Conservation (phyloP, 2,113 vertebrate genomes). For the Lagopus leucura region DNA sequence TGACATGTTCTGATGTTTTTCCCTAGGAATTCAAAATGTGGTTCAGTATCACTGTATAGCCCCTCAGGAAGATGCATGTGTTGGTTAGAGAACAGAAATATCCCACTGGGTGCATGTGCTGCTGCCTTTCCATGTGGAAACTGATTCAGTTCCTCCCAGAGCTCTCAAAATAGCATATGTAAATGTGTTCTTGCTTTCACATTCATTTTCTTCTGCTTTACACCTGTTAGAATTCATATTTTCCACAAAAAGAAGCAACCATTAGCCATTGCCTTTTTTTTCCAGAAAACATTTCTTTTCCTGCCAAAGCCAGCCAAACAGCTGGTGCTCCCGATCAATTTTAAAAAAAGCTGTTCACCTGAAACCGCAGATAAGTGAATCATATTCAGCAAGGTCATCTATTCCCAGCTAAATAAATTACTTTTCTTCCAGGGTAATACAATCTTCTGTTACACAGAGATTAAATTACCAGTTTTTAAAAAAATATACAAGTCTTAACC, state of each 20-base stretch:
- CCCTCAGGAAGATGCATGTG: accelerated
- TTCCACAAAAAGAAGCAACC: slow-evolving; percentile 30
- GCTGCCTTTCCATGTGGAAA: not conserved
- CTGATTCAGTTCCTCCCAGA: not conserved
- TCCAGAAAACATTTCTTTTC: not conserved
- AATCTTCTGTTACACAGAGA: slow-evolving; percentile 38
- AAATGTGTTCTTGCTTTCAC: slow-evolving; percentile 35
- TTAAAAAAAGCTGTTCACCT: slow-evolving; percentile 46
- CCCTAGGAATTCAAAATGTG: not conserved
- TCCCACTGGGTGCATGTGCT: not conserved
- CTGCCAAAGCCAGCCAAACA: slow-evolving; percentile 6
- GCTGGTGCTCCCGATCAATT: slow-evolving; percentile 38
- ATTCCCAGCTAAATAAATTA: slow-evolving; percentile 63
- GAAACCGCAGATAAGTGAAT: slow-evolving; percentile 63
- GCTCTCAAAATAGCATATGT: slow-evolving; percentile 42
- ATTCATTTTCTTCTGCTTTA: slow-evolving; percentile 48
- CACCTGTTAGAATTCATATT: slow-evolving; percentile 43
- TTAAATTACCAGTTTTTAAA: slow-evolving; percentile 48
- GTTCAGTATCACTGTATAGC: not conserved
- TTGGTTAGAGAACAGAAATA: slow-evolving; percentile 6
- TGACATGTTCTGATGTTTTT: not conserved
- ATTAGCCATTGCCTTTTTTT: not conserved
- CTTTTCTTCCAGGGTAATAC: slow-evolving; percentile 40
- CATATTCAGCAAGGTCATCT: slow-evolving; percentile 36
- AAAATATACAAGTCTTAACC: slow-evolving; percentile 3